These are phyloP conservation scores for Corynorhinus townsendii DNA, from an alignment of 2,113 vertebrate genomes.

Conservation along the genomic window DNA sequence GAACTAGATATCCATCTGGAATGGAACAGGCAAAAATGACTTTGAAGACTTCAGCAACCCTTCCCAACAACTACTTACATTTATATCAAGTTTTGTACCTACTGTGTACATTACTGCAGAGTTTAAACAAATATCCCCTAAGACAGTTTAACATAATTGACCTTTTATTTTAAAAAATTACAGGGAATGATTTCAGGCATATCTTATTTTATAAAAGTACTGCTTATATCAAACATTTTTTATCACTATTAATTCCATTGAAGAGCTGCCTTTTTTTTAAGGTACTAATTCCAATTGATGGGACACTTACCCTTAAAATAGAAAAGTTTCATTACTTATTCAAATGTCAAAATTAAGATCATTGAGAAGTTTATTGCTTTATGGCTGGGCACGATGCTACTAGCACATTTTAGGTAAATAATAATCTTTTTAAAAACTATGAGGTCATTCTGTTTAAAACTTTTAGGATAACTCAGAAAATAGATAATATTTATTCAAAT, in stretches of 20 bases:
- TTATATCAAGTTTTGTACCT: neutral
- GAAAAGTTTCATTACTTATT: constrained; percentile 58
- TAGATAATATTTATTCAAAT: constrained; percentile 60
- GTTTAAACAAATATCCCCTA: constrained; percentile 61
- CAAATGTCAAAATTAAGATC: constrained; percentile 69
- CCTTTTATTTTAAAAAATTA: constrained; percentile 81
- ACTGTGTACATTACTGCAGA: neutral
- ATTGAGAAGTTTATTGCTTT: constrained; percentile 65
- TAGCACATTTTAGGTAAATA: constrained; percentile 59
- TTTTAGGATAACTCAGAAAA: constrained; percentile 65
- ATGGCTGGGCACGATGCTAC: constrained; percentile 59
- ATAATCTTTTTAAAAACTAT: constrained; percentile 63
- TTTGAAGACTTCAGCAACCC: neutral
- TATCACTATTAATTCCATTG: constrained; percentile 72
- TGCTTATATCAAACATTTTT: constrained; percentile 79
- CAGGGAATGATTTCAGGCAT: constrained; percentile 70
- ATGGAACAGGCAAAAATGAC: neutral
- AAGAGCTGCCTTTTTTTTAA: constrained; percentile 77
- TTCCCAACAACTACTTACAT: neutral
- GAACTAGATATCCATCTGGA: neutral
- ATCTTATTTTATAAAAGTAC: constrained; percentile 78
- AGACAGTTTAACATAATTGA: constrained; percentile 69
- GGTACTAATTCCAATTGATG: constrained; percentile 58
- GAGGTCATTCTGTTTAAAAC: constrained; percentile 68
- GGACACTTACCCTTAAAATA: constrained; percentile 64